These are phyloP conservation scores for Aphelinus certus DNA, from an alignment of 1,140 invertebrate species.

Conservation along the genomic window DNA sequence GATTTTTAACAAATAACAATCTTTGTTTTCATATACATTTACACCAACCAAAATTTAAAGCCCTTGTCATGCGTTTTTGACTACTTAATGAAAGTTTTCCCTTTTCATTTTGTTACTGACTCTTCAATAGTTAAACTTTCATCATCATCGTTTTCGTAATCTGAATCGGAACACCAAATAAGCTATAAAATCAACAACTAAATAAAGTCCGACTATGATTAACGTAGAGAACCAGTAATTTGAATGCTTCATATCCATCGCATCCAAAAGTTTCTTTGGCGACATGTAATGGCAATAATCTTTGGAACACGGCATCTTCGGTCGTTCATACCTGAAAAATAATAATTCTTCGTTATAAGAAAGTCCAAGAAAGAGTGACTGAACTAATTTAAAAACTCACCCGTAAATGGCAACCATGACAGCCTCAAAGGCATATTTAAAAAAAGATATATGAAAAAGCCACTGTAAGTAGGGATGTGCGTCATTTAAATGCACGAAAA, in stretches of 20 bases:
- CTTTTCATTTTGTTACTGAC: too few relatives aligned
- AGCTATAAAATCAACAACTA: constrained; percentile 72
- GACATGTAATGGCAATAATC: constrained; percentile 77
- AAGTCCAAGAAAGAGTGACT: neutral
- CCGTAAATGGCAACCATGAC: constrained; percentile 77
- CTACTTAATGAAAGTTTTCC: too few relatives aligned
- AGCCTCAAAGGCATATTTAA: constrained; percentile 82
- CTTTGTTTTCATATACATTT: too few relatives aligned
- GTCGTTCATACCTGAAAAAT: constrained; percentile 75
- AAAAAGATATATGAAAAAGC: constrained; percentile 87
- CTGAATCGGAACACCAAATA: constrained; percentile 75
- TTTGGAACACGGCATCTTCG: constrained; percentile 71
- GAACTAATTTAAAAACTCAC: constrained; percentile 39
- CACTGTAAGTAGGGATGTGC: constrained; percentile 83
- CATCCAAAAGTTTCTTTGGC: constrained; percentile 75
- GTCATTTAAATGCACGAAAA: constrained; percentile 87
- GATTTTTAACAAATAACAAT: too few relatives aligned
- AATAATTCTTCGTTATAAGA: constrained; percentile 19
- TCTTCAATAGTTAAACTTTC: neutral
- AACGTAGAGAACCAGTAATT: constrained; percentile 73
- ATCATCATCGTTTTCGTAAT: constrained; percentile 52
- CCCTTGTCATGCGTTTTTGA: too few relatives aligned
- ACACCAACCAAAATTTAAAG: too few relatives aligned
- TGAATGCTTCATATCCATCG: constrained; percentile 78
- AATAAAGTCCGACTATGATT: constrained; percentile 70